phyloP scores from a whole-genome alignment of 2,113 vertebrate genomes.

The Eidolon helvum region DNA sequence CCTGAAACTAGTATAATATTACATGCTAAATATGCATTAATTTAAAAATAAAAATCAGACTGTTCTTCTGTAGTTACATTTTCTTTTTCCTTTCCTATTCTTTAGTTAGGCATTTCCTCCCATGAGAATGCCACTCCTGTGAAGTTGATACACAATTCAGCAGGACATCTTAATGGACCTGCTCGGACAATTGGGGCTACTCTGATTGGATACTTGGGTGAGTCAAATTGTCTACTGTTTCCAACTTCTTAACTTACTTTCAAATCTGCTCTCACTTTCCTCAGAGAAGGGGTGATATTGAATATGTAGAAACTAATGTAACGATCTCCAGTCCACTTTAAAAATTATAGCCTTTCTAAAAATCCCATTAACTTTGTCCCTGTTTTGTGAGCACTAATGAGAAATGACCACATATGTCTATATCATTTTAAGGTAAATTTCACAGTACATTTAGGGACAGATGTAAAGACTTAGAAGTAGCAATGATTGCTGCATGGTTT shows the following conservation, averaged over 20 bases:
- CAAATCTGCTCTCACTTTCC: not conserved
- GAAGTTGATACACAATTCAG: slow-evolving; percentile 95
- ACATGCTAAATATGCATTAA: not conserved
- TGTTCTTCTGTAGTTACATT: not conserved
- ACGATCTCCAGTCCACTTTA: not conserved
- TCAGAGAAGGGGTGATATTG: not conserved
- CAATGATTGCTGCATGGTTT: not conserved
- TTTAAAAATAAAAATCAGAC: not conserved
- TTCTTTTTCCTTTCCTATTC: slow-evolving; percentile 44
- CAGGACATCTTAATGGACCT: slow-evolving; percentile 95
- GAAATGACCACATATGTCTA: not conserved
- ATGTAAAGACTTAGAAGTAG: not conserved
- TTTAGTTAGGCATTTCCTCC: slow-evolving; percentile 94
- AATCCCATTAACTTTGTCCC: not conserved
- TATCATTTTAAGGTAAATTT: not conserved
- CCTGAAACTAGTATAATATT: no score
- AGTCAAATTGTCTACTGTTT: slow-evolving; percentile 33
- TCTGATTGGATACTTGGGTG: slow-evolving; percentile 98
- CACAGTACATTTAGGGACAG: not conserved
- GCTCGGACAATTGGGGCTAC: slow-evolving; percentile 94
- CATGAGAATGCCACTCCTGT: slow-evolving; percentile 98
- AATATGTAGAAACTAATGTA: not conserved
- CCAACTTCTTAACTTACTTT: not conserved
- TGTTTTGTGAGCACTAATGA: not conserved
- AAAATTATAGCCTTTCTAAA: not conserved